Evolutionary conservation across 2,888 invertebrate species (phyloP).

Genomic region (Dasysyrphus albostriatus): DNA sequence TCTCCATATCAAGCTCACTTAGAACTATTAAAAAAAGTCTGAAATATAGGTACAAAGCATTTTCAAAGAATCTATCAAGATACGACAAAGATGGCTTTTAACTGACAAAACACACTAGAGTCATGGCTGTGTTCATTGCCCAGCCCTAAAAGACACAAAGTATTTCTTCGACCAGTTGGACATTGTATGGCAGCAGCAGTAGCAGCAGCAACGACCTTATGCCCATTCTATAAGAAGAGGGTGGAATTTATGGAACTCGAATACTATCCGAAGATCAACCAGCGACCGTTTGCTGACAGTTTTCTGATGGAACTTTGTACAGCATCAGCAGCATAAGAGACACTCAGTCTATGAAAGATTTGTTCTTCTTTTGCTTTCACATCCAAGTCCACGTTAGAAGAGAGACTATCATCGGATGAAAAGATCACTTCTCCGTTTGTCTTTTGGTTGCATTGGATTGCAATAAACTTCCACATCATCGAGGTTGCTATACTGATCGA

Average conservation of each 20-base stretch:
- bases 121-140: slow-evolving; percentile 23
- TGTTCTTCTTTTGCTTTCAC: slow-evolving; percentile 42
- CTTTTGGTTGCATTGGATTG: slow-evolving; percentile 35
- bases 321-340: slow-evolving; percentile 49
- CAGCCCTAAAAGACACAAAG: slow-evolving; percentile 46
- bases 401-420: slow-evolving; percentile 1
- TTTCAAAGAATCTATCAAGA: slow-evolving; percentile 23
- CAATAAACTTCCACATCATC: slow-evolving; percentile 24
- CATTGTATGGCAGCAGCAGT: slow-evolving; percentile 3
- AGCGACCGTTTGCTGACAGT: slow-evolving; percentile 62
- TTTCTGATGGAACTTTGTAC: slow-evolving; percentile 62
- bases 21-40: slow-evolving; percentile 6
- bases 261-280: slow-evolving; percentile 12
- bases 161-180: slow-evolving; percentile 47
- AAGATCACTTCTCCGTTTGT: slow-evolving; percentile 28
- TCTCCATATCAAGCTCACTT: slow-evolving; percentile 4
- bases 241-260: slow-evolving; percentile 74
- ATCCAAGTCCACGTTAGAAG: slow-evolving; percentile 39
- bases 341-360: slow-evolving; percentile 71
- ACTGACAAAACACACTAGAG: slow-evolving; percentile 4
- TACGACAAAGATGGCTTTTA: slow-evolving; percentile 45
- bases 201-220: background rate
- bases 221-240: slow-evolving; percentile 43
- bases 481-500: slow-evolving; percentile 33
- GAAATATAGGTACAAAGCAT: background rate